Percentiles rank a stretch among this genome's conserved stretches.
Conservation (phyloP, 2,113 vertebrate genomes). For the Calidris pugnax region DNA sequence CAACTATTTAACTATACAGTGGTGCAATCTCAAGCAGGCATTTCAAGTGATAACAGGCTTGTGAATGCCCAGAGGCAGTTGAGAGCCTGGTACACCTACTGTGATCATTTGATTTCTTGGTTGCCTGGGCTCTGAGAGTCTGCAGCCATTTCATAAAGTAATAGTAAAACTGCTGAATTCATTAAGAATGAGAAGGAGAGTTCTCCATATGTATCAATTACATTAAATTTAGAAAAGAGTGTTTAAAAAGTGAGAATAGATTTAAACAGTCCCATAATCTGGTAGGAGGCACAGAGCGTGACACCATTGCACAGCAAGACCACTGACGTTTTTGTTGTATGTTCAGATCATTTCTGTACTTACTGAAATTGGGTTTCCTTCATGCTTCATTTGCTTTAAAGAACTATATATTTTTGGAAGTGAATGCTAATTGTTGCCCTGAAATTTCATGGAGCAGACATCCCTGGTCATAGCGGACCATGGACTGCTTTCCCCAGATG, state of each 20-base stretch:
- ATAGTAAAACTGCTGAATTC: background rate
- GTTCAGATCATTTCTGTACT: slow-evolving; percentile 2
- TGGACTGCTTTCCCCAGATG: background rate
- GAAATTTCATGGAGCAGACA: background rate
- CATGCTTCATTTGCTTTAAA: slow-evolving; percentile 40
- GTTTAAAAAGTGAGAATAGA: slow-evolving; percentile 30
- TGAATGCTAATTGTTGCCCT: background rate
- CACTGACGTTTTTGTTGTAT: background rate
- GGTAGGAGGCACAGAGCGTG: background rate
- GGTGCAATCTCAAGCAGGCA: background rate
- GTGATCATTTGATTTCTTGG: background rate
- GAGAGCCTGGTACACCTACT: background rate
- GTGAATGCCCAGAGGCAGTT: background rate
- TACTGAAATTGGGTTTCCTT: slow-evolving; percentile 39
- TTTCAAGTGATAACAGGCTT: background rate
- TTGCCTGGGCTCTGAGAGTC: background rate
- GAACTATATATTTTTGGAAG: background rate
- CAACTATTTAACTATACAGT: background rate
- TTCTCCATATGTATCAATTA: background rate
- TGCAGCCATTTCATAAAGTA: background rate
- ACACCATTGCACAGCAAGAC: background rate
- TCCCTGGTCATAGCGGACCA: background rate
- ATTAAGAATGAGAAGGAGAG: background rate
- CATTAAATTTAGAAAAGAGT: background rate
- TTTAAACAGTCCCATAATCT: slow-evolving; percentile 16